Evolutionary conservation across 2,888 invertebrate species (phyloP).

Genomic region (Drosophila greeni): DNA sequence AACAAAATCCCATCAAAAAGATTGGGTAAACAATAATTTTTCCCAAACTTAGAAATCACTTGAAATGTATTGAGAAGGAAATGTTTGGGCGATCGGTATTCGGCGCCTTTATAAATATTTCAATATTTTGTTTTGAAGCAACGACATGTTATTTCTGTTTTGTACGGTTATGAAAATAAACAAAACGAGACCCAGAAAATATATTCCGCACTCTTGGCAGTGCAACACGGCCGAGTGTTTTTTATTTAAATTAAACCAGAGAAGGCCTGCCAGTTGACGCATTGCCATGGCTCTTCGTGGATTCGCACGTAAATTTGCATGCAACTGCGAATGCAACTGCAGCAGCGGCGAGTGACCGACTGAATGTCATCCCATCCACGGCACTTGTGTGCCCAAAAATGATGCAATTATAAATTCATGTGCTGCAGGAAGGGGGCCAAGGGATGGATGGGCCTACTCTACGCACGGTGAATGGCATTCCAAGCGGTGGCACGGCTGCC

Average conservation of each 20-base stretch:
- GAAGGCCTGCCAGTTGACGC: constrained; percentile 42
- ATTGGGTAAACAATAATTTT: constrained; percentile 1
- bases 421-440: constrained; percentile 18
- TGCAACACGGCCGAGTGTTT: constrained; percentile 19
- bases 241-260: constrained; percentile 33
- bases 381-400: constrained; percentile 42
- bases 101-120: constrained; percentile 24
- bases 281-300: constrained; percentile 22
- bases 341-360: constrained; percentile 25
- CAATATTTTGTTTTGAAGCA: constrained; percentile 23
- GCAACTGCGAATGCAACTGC: constrained; percentile 31
- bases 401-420: constrained; percentile 71
- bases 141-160: constrained; percentile 24
- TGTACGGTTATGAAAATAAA: constrained; percentile 41
- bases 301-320: constrained; percentile 36
- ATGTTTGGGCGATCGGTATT: constrained; percentile 9
- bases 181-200: constrained; percentile 25
- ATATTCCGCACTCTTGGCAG: constrained; percentile 26
- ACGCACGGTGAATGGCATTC: constrained; percentile 40
- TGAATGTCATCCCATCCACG: constrained; percentile 26
- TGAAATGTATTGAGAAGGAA: not conserved
- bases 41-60: not conserved
- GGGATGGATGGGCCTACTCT: constrained; percentile 15
- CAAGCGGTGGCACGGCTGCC: constrained; percentile 49
- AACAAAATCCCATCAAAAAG: not conserved